Evolutionary conservation across 2,113 vertebrate species (phyloP), one percentile per base, ranked within the genome.

Genomic region (Raja brachyura): DNA sequence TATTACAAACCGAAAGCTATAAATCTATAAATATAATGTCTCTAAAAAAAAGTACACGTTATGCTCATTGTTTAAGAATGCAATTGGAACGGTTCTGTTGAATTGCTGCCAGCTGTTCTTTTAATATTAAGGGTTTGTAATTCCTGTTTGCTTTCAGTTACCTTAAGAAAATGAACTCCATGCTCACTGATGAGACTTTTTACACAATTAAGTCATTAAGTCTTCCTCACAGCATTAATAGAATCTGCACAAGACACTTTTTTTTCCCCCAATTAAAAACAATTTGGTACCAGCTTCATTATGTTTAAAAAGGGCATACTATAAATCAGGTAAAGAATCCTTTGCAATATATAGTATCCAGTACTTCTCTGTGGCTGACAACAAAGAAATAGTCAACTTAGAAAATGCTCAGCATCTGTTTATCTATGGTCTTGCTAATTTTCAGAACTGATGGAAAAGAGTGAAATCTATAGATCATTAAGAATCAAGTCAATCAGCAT

Each of bases 241-340:
- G n/a, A 31, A 66, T 90, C n/a, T 90, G 14, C 33, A 18, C 59
- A 66, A 59, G 85, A 90, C 63, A 31, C 66, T 59, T 28, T 66
- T 63, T 28, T 66, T 63, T 63, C n/a, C n/a, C n/a, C n/a, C 61
- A 10, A 63, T 31, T 31, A n/a, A 59, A 59, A 90, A 66, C 61
- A n/a, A 6, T 31, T 88, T 63, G 85, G 59, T 88, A 88, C n/a
- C 28, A 63, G 61, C n/a, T 88, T 88, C n/a, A 61, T 66, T 88
- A n/a, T 48, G 25, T 66, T 88, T 61, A 56, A 88, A 63, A 63
- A 11, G 85, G 85, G 10, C 13, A 31, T 63, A 88, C 11, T 61
- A 56, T 56, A 85, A 59, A 54, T 85, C 54, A 85, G 81, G 81
- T 63, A 88, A 90, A 88, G 66, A 90, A 90, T 31, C 77, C 11